Evolutionary conservation across 2,888 invertebrate genomes (phyloP).

Genomic region (Caenorhabditis sp.): DNA sequence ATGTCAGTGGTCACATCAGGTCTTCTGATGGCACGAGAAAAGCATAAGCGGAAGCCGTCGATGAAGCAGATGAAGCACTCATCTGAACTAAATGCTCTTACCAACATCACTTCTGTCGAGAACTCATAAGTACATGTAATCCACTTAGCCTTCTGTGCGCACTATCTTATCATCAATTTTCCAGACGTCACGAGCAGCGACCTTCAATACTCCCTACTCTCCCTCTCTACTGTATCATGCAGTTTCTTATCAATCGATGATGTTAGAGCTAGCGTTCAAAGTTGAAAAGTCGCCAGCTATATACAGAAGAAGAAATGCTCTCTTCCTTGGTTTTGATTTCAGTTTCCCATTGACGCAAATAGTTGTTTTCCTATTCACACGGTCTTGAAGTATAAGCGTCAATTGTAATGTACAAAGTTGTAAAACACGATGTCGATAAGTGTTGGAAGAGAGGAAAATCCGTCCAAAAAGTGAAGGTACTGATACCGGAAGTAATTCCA

Average conservation of each 20-base stretch:
- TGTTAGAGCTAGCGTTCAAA: constrained; percentile 50
- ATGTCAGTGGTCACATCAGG: constrained; percentile 55
- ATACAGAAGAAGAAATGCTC: constrained; percentile 4
- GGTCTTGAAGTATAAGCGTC: constrained; percentile 46
- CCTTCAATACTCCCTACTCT: constrained; percentile 1
- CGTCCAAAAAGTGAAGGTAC: constrained; percentile 2
- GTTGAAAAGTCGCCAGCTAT: constrained; percentile 44
- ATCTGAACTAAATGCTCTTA: constrained; percentile 67
- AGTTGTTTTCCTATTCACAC: constrained; percentile 16
- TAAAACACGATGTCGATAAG: constrained; percentile 32
- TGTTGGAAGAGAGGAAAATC: constrained; percentile 5
- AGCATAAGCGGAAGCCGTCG: constrained; percentile 66
- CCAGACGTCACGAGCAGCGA: constrained; percentile 52
- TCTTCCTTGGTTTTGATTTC: constrained; percentile 14
- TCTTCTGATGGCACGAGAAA: constrained; percentile 61
- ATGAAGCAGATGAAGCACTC: constrained; percentile 71
- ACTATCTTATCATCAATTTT: constrained; percentile 45
- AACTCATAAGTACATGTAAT: constrained; percentile 60
- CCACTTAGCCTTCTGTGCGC: constrained; percentile 45
- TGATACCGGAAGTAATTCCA: constrained; percentile 24
- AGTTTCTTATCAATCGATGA: constrained; percentile 49
- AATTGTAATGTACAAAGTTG: constrained; percentile 55
- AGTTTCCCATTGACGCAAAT: constrained; percentile 27
- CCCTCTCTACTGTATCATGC: constrained; percentile 17
- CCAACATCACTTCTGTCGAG: constrained; percentile 66